Evolutionary conservation across 2,113 vertebrate species (phyloP).

Genomic region (Vulpes ferrilata): DNA sequence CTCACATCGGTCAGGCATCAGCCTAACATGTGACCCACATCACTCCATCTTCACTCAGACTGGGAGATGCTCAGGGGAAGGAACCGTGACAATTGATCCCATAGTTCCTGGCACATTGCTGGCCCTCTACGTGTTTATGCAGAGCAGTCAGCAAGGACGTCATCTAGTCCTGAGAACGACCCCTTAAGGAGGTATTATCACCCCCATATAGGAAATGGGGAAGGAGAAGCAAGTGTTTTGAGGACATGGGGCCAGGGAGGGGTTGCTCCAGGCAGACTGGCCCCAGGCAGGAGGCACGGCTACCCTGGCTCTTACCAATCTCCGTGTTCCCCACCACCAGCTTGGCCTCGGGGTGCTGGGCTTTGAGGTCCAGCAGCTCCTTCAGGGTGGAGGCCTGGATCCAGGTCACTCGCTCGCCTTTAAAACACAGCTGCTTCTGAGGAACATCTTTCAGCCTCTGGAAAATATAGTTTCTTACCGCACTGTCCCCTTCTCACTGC

Average conservation of each 20-base stretch:
- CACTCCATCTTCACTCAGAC: not conserved
- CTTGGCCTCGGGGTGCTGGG: constrained; percentile 90
- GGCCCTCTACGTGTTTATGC: accelerated
- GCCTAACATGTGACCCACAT: not conserved
- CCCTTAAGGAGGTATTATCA: not conserved
- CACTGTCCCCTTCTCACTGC: not conserved
- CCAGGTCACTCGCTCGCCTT: constrained; percentile 92
- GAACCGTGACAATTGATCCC: not conserved
- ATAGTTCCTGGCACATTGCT: not conserved
- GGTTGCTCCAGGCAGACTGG: too few relatives aligned
- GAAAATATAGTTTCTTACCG: not conserved
- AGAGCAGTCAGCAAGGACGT: not conserved
- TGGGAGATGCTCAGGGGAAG: not conserved
- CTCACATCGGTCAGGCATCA: not conserved
- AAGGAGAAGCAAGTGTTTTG: not conserved
- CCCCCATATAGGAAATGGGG: too few relatives aligned
- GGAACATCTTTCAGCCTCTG: constrained; percentile 88
- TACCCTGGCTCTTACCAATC: constrained; percentile 92
- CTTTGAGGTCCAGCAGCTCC: constrained; percentile 92
- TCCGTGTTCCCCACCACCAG: constrained; percentile 98
- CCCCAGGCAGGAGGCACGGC: too few relatives aligned
- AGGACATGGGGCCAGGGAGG: not conserved
- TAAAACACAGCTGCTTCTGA: constrained; percentile 89
- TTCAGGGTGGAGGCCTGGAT: constrained; percentile 91
- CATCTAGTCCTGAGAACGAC: not conserved